Evolutionary conservation across 2,797 vertebrate genomes (phyloP).

Genomic region (Rhabdophis nuchalis): DNA sequence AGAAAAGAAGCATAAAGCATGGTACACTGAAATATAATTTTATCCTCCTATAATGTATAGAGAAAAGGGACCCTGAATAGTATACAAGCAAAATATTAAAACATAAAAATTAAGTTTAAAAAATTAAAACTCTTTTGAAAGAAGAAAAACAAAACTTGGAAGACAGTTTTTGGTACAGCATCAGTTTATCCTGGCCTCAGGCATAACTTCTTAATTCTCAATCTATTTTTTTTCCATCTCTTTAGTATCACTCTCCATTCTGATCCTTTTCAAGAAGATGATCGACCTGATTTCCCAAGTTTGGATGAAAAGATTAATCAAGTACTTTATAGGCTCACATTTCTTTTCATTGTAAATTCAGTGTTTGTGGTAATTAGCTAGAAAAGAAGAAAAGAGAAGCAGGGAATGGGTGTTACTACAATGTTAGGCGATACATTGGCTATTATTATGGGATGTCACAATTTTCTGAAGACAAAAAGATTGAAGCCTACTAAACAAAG

Average conservation of each 20-base stretch:
- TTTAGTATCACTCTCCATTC: neutral
- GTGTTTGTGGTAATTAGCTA: conserved; percentile 32
- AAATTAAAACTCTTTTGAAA: neutral
- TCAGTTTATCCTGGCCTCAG: neutral
- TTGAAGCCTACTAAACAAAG: neutral
- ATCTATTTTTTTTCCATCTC: neutral
- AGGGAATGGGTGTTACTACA: neutral
- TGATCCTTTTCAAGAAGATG: neutral
- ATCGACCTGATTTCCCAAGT: neutral
- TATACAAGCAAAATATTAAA: neutral
- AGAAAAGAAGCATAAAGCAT: neutral
- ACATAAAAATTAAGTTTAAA: neutral
- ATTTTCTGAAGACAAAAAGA: conserved; percentile 41
- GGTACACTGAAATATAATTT: neutral
- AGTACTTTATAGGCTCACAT: conserved; percentile 18
- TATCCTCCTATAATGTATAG: neutral
- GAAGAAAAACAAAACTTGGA: neutral
- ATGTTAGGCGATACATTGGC: conserved; percentile 16
- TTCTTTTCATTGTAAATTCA: conserved; percentile 43
- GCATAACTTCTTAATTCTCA: conserved; percentile 2
- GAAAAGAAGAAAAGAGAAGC: conserved; percentile 21
- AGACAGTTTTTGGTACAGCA: neutral
- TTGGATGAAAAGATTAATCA: conserved; percentile 19
- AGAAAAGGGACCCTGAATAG: neutral
- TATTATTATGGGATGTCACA: conserved; percentile 20